Evolutionary conservation across 2,797 vertebrate species (phyloP), one percentile per base, ranked within the genome.

Genomic region (Spea hammondii): DNA sequence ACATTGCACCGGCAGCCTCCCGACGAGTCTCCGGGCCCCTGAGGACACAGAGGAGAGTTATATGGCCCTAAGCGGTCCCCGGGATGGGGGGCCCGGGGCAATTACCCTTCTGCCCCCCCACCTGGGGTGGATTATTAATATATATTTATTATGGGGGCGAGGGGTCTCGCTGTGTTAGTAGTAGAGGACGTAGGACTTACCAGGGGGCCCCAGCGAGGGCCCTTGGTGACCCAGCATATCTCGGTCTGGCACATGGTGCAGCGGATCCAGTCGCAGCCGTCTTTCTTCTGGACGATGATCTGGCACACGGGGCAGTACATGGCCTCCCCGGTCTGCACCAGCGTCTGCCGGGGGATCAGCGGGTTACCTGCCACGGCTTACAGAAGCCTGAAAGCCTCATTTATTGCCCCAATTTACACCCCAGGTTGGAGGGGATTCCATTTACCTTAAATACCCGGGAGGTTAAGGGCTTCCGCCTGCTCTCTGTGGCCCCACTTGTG

Each of bases 161-260:
- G 32, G 32, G 32, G 32, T 17, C 17, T 17, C 17, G 17, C 17
- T 17, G 17, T 17, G 17, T 17, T 17, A 17, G 17, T 32, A 32
- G 32, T 2, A 32, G 51, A 53, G 10, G 53, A 5, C 14, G 14
- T 53, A 48, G 47, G 14, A 4, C 88, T 91, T 89, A 95, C 95
- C 73, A 85, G 85, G 0, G 95, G 95, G 1, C 96, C 96, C 96
- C 97, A 98, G 87, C 96, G 94, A 0, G 95, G 94, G 70, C 96
- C 96, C 84, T 95, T 97, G 70, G 96, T 98, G 79, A 96, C 96
- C 97, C 97, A 98, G 87, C 97, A 98, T 88, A 98, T 97, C 89
- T 98, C 97, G 0, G 94, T 97, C 83, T 91, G 95, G 84, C 97
- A 98, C 89, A 98, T 94, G 0, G 95, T 86, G 84, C 97, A 98